Evolutionary conservation across 2,888 invertebrate genomes (phyloP).

Genomic region (Cerastoderma edule): DNA sequence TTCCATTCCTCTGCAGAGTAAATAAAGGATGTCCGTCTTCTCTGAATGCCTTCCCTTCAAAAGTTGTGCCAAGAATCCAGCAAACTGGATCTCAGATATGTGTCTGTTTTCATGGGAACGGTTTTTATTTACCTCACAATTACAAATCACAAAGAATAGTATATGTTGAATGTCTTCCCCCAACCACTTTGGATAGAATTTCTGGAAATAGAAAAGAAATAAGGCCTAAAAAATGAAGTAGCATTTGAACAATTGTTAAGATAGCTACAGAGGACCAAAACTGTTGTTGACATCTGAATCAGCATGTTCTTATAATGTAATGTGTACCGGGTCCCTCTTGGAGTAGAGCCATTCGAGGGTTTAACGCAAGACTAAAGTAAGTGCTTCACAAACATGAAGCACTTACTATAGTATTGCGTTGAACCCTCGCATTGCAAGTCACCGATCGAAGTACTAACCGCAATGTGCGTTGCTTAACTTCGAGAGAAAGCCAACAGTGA

Average conservation of each 20-base stretch:
- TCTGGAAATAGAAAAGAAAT: constrained; percentile 42
- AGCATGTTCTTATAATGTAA: too few relatives aligned
- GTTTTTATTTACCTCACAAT: constrained; percentile 39
- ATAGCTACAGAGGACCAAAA: not conserved
- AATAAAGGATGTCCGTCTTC: constrained; percentile 39
- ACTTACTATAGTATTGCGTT: too few relatives aligned
- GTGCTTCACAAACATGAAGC: too few relatives aligned
- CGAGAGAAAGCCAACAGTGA: too few relatives aligned
- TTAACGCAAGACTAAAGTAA: too few relatives aligned
- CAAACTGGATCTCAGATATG: constrained; percentile 49
- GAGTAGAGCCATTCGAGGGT: too few relatives aligned
- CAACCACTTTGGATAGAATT: constrained; percentile 44
- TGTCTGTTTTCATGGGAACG: constrained; percentile 28
- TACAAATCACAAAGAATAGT: constrained; percentile 42
- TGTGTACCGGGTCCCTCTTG: too few relatives aligned
- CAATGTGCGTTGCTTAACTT: too few relatives aligned
- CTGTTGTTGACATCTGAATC: not conserved
- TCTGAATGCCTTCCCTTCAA: constrained; percentile 54
- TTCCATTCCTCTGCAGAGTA: constrained; percentile 34
- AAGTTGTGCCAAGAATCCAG: constrained; percentile 42
- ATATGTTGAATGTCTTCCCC: constrained; percentile 12
- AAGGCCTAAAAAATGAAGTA: not conserved
- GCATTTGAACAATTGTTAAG: not conserved
- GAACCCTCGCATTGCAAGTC: too few relatives aligned
- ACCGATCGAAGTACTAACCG: too few relatives aligned